These are phyloP conservation scores for Mechanitis mazaeus DNA, from an alignment of 2,888 invertebrate species.

Conservation along the genomic window DNA sequence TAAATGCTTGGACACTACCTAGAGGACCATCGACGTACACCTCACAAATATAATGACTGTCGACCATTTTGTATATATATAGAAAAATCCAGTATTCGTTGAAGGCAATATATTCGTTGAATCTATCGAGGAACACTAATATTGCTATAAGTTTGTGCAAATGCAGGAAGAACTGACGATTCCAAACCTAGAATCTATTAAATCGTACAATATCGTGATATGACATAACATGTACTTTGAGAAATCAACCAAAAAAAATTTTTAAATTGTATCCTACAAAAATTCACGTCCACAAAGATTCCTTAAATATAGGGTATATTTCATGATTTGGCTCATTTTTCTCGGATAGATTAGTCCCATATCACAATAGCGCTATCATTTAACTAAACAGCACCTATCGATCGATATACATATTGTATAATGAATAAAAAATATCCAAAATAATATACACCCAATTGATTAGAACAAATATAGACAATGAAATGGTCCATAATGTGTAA, in stretches of 20 bases:
- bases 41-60: neutral
- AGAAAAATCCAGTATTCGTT: neutral
- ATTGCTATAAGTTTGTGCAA: constrained; percentile 36
- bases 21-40: neutral
- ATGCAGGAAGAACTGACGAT: constrained; percentile 31
- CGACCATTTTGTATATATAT: neutral
- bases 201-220: constrained; percentile 62
- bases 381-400: constrained; percentile 73
- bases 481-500: too few relatives aligned
- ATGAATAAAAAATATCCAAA: constrained; percentile 57
- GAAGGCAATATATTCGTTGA: constrained; percentile 1
- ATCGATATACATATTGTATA: constrained; percentile 62
- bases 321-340: constrained; percentile 71
- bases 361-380: constrained; percentile 66
- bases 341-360: constrained; percentile 65
- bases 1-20: constrained; percentile 3
- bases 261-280: constrained; percentile 65
- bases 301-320: constrained; percentile 66
- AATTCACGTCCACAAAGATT: constrained; percentile 61
- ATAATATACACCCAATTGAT: constrained; percentile 25
- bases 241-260: constrained; percentile 64
- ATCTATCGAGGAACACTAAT: neutral
- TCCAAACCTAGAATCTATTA: constrained; percentile 47
- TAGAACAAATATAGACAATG: too few relatives aligned
- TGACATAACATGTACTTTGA: constrained; percentile 70